phyloP scores from a whole-genome alignment of 2,113 vertebrate species.

The Platysteira castanea region DNA sequence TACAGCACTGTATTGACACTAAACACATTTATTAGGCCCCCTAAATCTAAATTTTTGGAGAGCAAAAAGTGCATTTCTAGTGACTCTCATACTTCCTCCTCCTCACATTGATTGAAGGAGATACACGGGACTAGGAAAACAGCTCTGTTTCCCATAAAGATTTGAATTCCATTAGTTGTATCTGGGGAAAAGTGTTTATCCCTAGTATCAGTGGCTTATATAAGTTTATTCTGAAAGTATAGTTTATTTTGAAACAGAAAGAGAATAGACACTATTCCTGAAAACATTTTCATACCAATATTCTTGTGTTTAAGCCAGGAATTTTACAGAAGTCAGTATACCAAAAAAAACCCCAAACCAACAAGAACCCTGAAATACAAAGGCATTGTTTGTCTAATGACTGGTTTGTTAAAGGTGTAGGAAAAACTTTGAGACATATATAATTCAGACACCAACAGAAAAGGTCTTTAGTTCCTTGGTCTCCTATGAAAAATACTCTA shows the following conservation, averaged over 20 bases:
- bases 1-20: neutral
- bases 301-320: neutral
- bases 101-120: neutral
- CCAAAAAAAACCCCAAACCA: neutral
- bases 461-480: neutral
- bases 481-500: neutral
- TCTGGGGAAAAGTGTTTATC: neutral
- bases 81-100: neutral
- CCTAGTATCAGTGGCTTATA: neutral
- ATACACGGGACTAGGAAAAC: neutral
- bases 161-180: neutral
- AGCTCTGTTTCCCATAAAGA: neutral
- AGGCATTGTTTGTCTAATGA: neutral
- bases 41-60: neutral
- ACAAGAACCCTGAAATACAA: neutral
- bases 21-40: neutral
- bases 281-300: neutral
- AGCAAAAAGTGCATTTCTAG: neutral
- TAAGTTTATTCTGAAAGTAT: neutral
- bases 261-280: neutral
- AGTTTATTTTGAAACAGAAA: neutral
- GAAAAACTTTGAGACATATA: neutral
- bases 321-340: neutral
- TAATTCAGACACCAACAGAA: neutral
- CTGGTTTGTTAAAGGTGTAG: neutral